Conservation (phyloP, 2,888 invertebrate species). For the Drosophila setosimentum region DNA sequence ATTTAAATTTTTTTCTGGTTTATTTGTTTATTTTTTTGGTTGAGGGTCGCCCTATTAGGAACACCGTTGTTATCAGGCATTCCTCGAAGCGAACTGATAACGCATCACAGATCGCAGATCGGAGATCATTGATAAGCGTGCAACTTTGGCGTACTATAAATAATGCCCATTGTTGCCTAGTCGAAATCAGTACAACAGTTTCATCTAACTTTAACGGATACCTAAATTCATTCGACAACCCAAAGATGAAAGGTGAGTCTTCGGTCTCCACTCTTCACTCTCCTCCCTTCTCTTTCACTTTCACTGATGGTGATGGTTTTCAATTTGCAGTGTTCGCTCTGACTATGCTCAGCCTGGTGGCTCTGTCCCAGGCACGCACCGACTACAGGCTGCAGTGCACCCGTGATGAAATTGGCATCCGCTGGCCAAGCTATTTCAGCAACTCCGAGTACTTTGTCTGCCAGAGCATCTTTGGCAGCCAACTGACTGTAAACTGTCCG, state of each 20-base stretch:
- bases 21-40: background rate
- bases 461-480: conserved; percentile 62
- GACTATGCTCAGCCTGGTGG: conserved; percentile 70
- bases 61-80: conserved; percentile 30
- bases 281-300: background rate
- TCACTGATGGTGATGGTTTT: background rate
- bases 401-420: conserved; percentile 77
- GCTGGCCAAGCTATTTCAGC: conserved; percentile 84
- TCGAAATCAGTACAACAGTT: conserved; percentile 74
- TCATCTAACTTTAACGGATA: conserved; percentile 70
- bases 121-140: conserved; percentile 49
- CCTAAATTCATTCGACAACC: conserved; percentile 21
- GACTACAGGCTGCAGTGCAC: conserved; percentile 76
- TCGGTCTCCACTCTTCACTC: background rate
- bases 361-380: conserved; percentile 67
- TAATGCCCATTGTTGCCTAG: conserved; percentile 58
- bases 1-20: background rate
- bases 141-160: conserved; percentile 67
- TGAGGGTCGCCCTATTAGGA: background rate
- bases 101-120: conserved; percentile 42
- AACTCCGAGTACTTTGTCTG: conserved; percentile 81
- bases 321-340: conserved; percentile 63
- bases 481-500: conserved; percentile 72
- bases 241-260: conserved; percentile 81
- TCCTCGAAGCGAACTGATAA: conserved; percentile 34